Percentiles rank a stretch among this genome's conserved stretches.
Evolutionary conservation across 1,140 invertebrate genomes (phyloP).

Genomic region (Hestina assimilis): DNA sequence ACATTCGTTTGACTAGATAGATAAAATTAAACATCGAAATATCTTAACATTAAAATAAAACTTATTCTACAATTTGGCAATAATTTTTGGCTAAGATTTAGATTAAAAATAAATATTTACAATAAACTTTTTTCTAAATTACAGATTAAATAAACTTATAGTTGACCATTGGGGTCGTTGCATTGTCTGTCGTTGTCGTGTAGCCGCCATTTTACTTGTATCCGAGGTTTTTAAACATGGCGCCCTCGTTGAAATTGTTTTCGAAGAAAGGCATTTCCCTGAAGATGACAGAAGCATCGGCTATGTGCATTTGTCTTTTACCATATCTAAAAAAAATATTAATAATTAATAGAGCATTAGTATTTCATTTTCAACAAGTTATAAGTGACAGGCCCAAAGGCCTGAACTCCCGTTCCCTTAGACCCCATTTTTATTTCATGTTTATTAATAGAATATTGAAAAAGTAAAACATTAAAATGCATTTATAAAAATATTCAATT

Average conservation of each 20-base stretch:
- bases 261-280: slow-evolving; percentile 62
- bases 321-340: slow-evolving; percentile 56
- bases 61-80: slow-evolving; percentile 11
- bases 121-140: background rate
- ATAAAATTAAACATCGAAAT: slow-evolving; percentile 6
- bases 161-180: slow-evolving; percentile 4
- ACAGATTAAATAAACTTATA: background rate
- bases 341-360: background rate
- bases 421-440: no score
- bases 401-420: no score
- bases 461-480: no score
- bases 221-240: slow-evolving; percentile 53
- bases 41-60: background rate
- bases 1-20: slow-evolving; percentile 23
- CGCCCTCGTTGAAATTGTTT: slow-evolving; percentile 49
- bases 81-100: slow-evolving; percentile 4
- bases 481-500: no score
- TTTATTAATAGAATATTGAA: no score
- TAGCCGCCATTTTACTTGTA: slow-evolving; percentile 48
- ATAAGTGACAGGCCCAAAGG: no score
- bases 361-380: no score
- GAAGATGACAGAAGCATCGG: slow-evolving; percentile 67
- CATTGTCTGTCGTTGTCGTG: slow-evolving; percentile 5
- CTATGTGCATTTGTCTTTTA: slow-evolving; percentile 70
- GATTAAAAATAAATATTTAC: slow-evolving; percentile 12